A percentile compares a stretch with the other conserved stretches of the same genome.
Conservation (phyloP, 2,888 invertebrate species). For the Bruchidius siliquastri region DNA sequence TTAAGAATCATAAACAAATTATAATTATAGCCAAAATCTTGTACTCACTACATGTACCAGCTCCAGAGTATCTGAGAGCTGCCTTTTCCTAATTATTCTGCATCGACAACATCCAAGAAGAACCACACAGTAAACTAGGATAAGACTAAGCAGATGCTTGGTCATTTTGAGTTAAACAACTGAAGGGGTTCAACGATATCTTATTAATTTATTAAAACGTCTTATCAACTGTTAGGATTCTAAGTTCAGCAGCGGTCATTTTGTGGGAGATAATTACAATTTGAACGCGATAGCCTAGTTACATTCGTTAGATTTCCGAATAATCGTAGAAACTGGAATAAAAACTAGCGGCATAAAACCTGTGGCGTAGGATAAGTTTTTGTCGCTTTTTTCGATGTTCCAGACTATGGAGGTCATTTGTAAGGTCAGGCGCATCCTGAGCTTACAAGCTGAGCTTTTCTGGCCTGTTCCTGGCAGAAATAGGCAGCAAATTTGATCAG, state of each 20-base stretch:
- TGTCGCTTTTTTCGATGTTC: too few species aligned
- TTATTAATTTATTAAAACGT: not conserved
- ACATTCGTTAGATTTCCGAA: not conserved
- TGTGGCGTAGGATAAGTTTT: not conserved
- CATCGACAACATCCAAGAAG: not conserved
- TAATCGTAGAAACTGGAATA: not conserved
- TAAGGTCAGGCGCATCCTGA: too few species aligned
- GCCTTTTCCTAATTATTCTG: not conserved
- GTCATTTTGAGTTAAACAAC: conserved; percentile 13
- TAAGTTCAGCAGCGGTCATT: not conserved
- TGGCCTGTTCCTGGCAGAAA: too few species aligned
- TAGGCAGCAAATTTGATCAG: too few species aligned
- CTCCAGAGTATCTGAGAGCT: conserved; percentile 21
- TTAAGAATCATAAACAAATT: too few species aligned
- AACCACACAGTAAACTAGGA: not conserved
- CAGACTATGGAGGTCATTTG: too few species aligned
- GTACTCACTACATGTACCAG: conserved; percentile 29
- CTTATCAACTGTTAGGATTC: not conserved
- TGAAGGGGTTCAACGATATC: conserved; percentile 1
- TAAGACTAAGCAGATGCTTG: conserved; percentile 7
- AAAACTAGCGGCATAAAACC: not conserved
- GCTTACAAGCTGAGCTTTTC: too few species aligned
- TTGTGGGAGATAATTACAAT: not conserved
- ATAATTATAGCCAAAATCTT: not conserved
- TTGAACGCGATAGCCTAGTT: not conserved